Evolutionary conservation across 2,888 invertebrate genomes (phyloP).

Genomic region (Caenorhabditis imperialis): DNA sequence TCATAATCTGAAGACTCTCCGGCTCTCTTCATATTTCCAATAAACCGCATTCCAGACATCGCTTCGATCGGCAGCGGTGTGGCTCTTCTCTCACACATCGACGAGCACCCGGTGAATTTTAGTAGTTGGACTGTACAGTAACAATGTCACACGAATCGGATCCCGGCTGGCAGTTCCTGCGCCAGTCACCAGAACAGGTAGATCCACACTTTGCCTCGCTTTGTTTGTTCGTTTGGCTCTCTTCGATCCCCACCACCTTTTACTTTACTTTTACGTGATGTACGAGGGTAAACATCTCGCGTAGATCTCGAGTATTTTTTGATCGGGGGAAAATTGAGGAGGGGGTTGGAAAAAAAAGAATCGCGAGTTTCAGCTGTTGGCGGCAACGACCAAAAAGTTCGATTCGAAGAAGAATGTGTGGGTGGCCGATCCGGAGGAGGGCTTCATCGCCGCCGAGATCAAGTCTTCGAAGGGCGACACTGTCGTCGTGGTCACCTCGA

Average conservation of each 20-base stretch:
- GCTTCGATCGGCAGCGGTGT: slow-evolving; percentile 35
- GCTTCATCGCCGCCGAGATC: slow-evolving; percentile 96
- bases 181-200: slow-evolving; percentile 76
- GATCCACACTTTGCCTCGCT: slow-evolving; percentile 5
- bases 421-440: slow-evolving; percentile 99
- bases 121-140: neutral
- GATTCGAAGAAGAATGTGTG: slow-evolving; percentile 99
- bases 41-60: slow-evolving; percentile 44
- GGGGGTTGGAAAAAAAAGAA: neutral
- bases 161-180: slow-evolving; percentile 77
- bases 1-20: neutral
- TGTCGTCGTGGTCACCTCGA: slow-evolving; percentile 91
- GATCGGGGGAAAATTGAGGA: slow-evolving; percentile 8
- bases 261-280: slow-evolving; percentile 40
- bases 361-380: slow-evolving; percentile 58
- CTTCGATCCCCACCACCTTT: slow-evolving; percentile 2
- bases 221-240: slow-evolving; percentile 32
- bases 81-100: slow-evolving; percentile 4
- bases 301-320: slow-evolving; percentile 38
- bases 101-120: no score
- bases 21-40: neutral
- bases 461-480: slow-evolving; percentile 94
- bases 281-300: slow-evolving; percentile 40
- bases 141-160: slow-evolving; percentile 67
- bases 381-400: slow-evolving; percentile 76